Evolutionary conservation across 2,797 vertebrate species (phyloP).

Genomic region (Ctenosaura bakeri): DNA sequence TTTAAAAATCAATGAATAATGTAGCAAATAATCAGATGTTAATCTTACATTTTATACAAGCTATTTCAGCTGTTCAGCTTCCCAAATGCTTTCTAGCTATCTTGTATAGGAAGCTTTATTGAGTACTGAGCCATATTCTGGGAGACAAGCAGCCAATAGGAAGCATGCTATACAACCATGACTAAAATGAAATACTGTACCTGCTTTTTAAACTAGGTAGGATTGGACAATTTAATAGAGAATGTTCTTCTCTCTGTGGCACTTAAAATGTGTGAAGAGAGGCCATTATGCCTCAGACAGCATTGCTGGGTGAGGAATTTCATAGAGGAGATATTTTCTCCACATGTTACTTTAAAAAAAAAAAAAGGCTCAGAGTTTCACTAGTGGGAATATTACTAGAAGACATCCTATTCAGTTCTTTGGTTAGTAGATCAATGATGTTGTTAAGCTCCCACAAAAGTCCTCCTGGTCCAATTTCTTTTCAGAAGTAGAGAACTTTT

Average conservation of each 20-base stretch:
- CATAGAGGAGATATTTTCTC: neutral
- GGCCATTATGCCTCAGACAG: neutral
- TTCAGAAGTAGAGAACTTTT: neutral
- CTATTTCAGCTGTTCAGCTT: constrained; percentile 24
- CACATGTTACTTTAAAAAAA: neutral
- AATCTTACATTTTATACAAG: constrained; percentile 11
- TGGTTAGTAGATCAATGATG: neutral
- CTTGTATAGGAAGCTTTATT: constrained; percentile 1
- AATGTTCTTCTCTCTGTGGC: neutral
- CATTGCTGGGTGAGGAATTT: neutral
- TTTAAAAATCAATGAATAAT: constrained; percentile 45
- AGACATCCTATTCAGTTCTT: neutral
- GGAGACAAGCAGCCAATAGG: neutral
- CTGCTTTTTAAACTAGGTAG: neutral
- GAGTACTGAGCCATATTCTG: neutral
- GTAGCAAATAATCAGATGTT: constrained; percentile 27
- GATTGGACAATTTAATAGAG: constrained; percentile 7
- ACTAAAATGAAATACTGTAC: constrained; percentile 3
- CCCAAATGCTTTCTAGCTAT: accelerated
- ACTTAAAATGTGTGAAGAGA: constrained; percentile 20
- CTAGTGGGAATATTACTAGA: neutral
- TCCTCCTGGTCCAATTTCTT: neutral
- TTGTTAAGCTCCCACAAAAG: constrained; percentile 1
- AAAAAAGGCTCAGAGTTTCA: neutral
- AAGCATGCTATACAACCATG: neutral